These are phyloP conservation scores for Colistium nudipinnis DNA, from an alignment of 2,113 vertebrate species.

Conservation along the genomic window DNA sequence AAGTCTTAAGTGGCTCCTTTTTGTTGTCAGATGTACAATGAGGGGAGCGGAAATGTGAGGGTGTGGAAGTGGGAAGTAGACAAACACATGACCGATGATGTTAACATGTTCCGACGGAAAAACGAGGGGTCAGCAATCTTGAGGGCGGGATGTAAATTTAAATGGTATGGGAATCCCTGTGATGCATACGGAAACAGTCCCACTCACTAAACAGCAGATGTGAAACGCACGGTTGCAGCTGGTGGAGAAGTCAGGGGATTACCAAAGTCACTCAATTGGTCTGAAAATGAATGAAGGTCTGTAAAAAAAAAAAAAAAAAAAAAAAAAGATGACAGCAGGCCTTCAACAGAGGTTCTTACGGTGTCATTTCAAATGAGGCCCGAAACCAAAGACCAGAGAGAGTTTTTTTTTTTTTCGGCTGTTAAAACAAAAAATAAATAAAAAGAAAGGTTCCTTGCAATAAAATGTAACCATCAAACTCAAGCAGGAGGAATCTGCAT, in stretches of 20 bases:
- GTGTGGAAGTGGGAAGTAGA: neutral
- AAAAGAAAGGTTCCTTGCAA: neutral
- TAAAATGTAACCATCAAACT: conserved; percentile 38
- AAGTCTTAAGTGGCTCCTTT: neutral
- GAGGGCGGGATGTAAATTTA: no score
- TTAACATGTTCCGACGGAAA: no score
- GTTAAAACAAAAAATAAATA: neutral
- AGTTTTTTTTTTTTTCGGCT: neutral
- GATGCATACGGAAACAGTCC: no score
- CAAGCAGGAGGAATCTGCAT: conserved; percentile 30
- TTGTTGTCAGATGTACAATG: conserved; percentile 5
- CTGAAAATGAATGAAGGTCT: neutral
- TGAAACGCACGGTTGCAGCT: neutral
- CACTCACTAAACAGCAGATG: neutral
- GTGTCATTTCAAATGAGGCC: neutral
- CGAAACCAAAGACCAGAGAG: neutral
- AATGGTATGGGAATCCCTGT: no score
- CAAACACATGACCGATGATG: neutral
- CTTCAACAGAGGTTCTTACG: no score
- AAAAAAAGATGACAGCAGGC: no score
- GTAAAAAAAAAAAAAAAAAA: no score
- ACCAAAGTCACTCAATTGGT: neutral
- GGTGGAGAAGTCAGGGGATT: neutral
- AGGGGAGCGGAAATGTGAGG: neutral
- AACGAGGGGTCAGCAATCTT: no score